A percentile compares a stretch with the other conserved stretches of the same genome.
Evolutionary conservation across 2,797 vertebrate genomes (phyloP).

Genomic region (Manis crassicaudata): DNA sequence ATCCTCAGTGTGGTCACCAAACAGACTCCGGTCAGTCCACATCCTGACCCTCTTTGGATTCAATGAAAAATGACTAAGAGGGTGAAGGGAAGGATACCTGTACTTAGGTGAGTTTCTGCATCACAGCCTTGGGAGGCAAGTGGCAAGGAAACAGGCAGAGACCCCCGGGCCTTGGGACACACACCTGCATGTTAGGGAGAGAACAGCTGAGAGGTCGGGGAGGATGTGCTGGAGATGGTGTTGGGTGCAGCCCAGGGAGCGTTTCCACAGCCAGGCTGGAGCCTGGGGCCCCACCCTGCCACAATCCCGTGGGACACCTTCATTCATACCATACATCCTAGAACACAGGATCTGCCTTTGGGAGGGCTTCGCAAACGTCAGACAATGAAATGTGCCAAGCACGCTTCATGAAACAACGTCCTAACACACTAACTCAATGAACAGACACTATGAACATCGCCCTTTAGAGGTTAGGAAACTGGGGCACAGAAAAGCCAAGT

Average conservation of each 20-base stretch:
- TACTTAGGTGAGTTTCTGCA: not conserved
- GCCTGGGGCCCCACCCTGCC: no score
- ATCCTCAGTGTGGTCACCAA: fast-evolving
- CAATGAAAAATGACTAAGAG: not conserved
- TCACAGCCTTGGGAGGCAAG: not conserved
- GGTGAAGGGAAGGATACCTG: fast-evolving
- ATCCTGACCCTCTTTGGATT: fast-evolving
- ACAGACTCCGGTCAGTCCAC: not conserved
- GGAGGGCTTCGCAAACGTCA: not conserved
- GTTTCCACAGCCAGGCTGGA: not conserved
- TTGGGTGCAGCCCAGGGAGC: fast-evolving
- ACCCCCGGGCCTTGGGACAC: not conserved
- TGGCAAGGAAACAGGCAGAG: not conserved
- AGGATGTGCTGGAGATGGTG: fast-evolving
- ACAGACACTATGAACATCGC: fast-evolving
- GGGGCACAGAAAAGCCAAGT: not conserved
- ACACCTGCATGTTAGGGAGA: not conserved
- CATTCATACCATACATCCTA: fast-evolving
- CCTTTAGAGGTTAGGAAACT: not conserved
- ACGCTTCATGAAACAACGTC: not conserved
- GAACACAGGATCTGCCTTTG: fast-evolving
- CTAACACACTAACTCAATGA: not conserved
- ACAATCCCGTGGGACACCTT: fast-evolving
- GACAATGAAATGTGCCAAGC: not conserved
- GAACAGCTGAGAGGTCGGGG: fast-evolving